Conservation (phyloP, 2,888 invertebrate species). For the Balanococcus diminutus region DNA sequence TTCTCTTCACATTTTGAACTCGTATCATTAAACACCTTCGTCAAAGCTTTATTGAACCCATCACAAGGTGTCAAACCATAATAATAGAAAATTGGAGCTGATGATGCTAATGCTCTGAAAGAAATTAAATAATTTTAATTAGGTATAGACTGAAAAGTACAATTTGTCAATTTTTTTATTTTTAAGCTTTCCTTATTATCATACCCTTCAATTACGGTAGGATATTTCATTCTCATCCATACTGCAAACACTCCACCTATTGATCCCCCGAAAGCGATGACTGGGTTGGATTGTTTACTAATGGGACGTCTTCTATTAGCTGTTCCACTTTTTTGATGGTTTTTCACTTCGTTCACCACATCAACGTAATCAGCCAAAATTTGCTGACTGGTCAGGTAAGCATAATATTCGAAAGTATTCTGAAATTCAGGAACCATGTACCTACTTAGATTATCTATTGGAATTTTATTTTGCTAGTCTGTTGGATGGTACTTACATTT, state of each 20-base stretch:
- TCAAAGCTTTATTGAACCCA: conserved; percentile 77
- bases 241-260: conserved; percentile 98
- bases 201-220: conserved; percentile 79
- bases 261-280: conserved; percentile 85
- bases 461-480: not conserved
- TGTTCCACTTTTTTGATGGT: not conserved
- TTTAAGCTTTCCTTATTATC: conserved; percentile 43
- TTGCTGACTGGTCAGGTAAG: conserved; percentile 87
- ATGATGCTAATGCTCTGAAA: conserved; percentile 84
- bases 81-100: conserved; percentile 90
- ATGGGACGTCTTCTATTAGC: not conserved
- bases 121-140: not conserved
- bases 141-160: not conserved
- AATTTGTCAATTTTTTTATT: not conserved
- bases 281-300: conserved; percentile 66
- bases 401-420: conserved; percentile 68
- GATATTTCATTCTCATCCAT: conserved; percentile 96
- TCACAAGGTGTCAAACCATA: conserved; percentile 76
- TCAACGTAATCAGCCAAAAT: conserved; percentile 92
- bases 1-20: conserved; percentile 71
- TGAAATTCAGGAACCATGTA: not conserved
- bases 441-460: not conserved
- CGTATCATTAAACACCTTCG: conserved; percentile 72
- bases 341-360: conserved; percentile 68
- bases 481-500: not conserved